Evolutionary conservation across 2,888 invertebrate genomes (phyloP).

Genomic region (Euproctis similis): DNA sequence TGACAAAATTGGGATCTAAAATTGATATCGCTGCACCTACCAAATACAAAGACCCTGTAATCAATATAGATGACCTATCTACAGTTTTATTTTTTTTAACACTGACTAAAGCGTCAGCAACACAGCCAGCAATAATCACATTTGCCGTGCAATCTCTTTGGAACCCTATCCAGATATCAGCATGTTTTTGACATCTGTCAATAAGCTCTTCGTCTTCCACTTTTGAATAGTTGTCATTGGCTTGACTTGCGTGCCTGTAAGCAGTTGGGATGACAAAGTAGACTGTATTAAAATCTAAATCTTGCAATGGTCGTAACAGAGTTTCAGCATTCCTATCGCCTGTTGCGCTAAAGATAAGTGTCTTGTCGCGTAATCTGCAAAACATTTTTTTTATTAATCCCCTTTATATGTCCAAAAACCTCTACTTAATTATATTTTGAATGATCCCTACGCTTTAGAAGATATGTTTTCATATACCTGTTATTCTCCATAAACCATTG

Average conservation of each 20-base stretch:
- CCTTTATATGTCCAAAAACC: too few species aligned
- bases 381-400: too few species aligned
- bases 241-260: slow-evolving; percentile 35
- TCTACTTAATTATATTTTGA: too few species aligned
- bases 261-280: slow-evolving; percentile 60
- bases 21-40: slow-evolving; percentile 86
- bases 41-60: slow-evolving; percentile 92
- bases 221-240: slow-evolving; percentile 75
- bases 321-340: slow-evolving; percentile 79
- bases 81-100: slow-evolving; percentile 1
- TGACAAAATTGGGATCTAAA: slow-evolving; percentile 46
- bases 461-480: too few species aligned
- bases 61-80: slow-evolving; percentile 71
- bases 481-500: slow-evolving; percentile 83
- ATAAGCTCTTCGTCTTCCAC: slow-evolving; percentile 75
- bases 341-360: slow-evolving; percentile 63
- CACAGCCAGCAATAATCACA: not conserved
- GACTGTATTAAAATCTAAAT: slow-evolving; percentile 66
- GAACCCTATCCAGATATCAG: slow-evolving; percentile 67
- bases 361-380: slow-evolving; percentile 43
- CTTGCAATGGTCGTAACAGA: slow-evolving; percentile 77
- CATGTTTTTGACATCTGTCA: slow-evolving; percentile 73
- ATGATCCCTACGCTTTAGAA: too few species aligned
- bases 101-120: too few species aligned
- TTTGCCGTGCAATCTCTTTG: slow-evolving; percentile 8